Evolutionary conservation across 2,888 invertebrate genomes (phyloP), one percentile per base, ranked within the genome.

Genomic region (Habrosyne pyritoides): DNA sequence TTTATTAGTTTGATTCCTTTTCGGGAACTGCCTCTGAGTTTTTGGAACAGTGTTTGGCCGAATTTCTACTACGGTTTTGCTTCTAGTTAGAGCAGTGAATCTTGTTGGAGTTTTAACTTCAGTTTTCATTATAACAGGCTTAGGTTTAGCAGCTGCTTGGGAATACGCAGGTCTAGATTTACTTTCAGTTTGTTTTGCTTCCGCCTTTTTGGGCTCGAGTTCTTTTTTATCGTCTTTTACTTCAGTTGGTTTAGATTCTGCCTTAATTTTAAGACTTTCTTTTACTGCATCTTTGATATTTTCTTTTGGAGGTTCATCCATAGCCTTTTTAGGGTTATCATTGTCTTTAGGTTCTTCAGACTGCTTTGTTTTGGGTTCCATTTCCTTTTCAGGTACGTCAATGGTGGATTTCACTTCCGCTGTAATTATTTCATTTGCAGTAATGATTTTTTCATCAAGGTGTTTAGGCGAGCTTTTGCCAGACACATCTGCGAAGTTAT

Each of bases 121-220:
- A 4, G 74, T 64, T 83, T 88, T 92, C 14, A 73, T 42, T 3
- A 75, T 54, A 52, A 77, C 71, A 46, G 80, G 68, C 69, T 93
- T 93, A 4, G 93, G 93, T 72, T 93, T 93, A 26, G 93, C 92
- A 30, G 93, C 93, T 21, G 93, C 93, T 79, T 93, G 93, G 0
- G 93, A 93, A 68, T 93, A 93, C 21, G 93, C 93, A 3, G 93
- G 88, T 64, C 84, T 83, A 8, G 77, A 52, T 10, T 60, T 73
- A 2, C 69, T 66, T 70, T 87, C 87, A 0, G 56, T 21, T 49
- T 89, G 18, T 18, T 42, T 42, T 18, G 18, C 8, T 7, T 42
- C 42, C 18, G 2, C 87, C 47, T 59, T 56, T 77, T 81, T 87
- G 3, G 54, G 48, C 36, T 87, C 86, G 33, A 56, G 21, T 64